Base-by-base conservation (phyloP, 2,888 invertebrate genomes). In the Resseliella maxima region DNA sequence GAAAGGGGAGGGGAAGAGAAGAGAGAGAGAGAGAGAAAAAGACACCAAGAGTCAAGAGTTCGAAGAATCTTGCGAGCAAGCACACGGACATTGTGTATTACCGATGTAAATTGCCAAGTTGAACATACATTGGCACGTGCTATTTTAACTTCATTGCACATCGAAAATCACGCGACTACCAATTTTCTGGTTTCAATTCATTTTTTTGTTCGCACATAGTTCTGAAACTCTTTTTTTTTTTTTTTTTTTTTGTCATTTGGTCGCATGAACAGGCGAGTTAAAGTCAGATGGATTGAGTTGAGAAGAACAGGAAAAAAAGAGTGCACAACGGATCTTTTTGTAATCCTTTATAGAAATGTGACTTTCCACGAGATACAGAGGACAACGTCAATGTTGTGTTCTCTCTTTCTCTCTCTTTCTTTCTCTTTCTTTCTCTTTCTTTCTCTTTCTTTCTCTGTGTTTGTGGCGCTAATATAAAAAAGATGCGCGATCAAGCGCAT, bases 101-200 rank as follows among this genome's bases (percentile, higher is more conserved):
- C 59, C 27, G 24, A n/a, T 72, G 72, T 31, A 72, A 72, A 72
- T 72, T 72, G 72, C 72, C 59, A n/a, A 3, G 72, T 72, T 72
- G 72, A 72, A 72, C 72, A 72, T 72, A 72, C 31, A 72, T 72
- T 31, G 31, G 72, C 72, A 72, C 72, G 72, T 72, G 72, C 72
- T 72, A 72, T 35, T 72, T n/a, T 72, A 72, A 72, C 31, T 72
- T 72, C 72, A 72, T 15, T 72, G 72, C 72, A 31, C 72, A 72
- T 35, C 72, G 24, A 72, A 72, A 72, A 31, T 72, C 72, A 5
- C 59, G 59, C 27, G 59, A 59, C 59, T 59, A 59, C 59, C 59
- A 59, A 59, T 59, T 59, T 59, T 59, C 72, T 31, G 5, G 72
- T 24, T 3, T 59, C 24, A 8, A 24, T 5, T 59, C 24, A n/a